Evolutionary conservation across 2,888 invertebrate genomes (phyloP), one percentile per base, ranked within the genome.

Genomic region (Drosophila recens): DNA sequence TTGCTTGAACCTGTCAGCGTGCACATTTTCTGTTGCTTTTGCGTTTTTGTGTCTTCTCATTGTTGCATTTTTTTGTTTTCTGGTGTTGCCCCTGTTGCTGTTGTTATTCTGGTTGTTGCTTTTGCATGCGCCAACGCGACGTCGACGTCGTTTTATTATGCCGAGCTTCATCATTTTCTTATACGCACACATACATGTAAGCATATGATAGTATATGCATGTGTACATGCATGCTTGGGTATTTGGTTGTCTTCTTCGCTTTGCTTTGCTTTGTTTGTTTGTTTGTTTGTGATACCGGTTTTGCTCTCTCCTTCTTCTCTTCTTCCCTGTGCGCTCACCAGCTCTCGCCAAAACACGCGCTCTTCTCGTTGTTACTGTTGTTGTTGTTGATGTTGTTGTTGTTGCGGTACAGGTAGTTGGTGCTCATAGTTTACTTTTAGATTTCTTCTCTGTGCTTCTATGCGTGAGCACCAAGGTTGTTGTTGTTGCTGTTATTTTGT

Each of bases 361-460:
- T 62, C 51, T 49, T 54, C 27, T 23, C 38, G 15, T 9, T 9
- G 20, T 33, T 54, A 34, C 58, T 69, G 51, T 2, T 45, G 27
- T 54, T 69, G 46, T 67, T 67, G 46, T 63, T 78, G 17, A 17
- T 17, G 58, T 63, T 79, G 48, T 64, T 65, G 57, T 68, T 79
- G 45, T 53, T 75, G 56, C 54, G 72, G 74, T 54, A 74, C 83
- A 83, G 83, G 83, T 83, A 85, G 83, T 79, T 82, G 85, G 74
- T 85, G 84, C 70, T 72, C 70, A 68, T 82, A 80, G 84, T 77
- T 87, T 84, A 86, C 86, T 77, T 87, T 87, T 87, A 88, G 88
- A 86, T 87, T 84, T 82, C 77, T 77, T 75, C 86, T 85, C 72
- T 73, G 61, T 61, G 82, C 83, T 72, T 78, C 78, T 79, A 79